Percentiles rank a stretch among this genome's conserved stretches.
Conservation (phyloP, 2,888 invertebrate genomes). For the Alcis repandata region DNA sequence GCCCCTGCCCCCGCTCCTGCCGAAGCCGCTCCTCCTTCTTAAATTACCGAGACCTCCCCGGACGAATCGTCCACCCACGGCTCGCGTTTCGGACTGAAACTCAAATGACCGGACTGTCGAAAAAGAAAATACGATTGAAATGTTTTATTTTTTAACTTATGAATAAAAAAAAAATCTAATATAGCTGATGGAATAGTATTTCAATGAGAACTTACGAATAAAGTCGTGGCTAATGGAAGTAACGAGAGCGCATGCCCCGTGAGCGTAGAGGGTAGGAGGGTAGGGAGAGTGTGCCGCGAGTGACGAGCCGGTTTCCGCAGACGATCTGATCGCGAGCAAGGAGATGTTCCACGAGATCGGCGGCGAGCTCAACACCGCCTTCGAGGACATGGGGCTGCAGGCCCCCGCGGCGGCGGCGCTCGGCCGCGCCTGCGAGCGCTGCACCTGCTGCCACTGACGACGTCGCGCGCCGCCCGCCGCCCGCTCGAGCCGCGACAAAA, state of each 20-base stretch:
- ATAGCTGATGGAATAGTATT: conserved; percentile 84
- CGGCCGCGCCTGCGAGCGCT: conserved; percentile 70
- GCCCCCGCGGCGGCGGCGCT: conserved; percentile 48
- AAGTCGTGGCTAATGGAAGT: conserved; percentile 29
- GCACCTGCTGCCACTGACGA: conserved; percentile 79
- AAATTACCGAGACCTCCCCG: conserved; percentile 9
- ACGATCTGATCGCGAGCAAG: conserved; percentile 94
- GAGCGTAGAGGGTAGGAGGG: conserved; percentile 54
- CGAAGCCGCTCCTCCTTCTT: conserved; percentile 46
- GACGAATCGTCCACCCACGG: not conserved
- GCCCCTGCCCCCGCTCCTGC: conserved; percentile 49
- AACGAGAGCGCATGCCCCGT: conserved; percentile 45
- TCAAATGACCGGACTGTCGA: conserved; percentile 39
- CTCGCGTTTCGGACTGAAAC: conserved; percentile 32
- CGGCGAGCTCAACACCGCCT: conserved; percentile 96
- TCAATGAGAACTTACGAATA: conserved; percentile 48
- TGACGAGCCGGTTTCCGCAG: conserved; percentile 84
- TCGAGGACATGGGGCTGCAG: conserved; percentile 88
- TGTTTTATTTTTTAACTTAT: conserved; percentile 65
- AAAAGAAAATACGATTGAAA: conserved; percentile 38
- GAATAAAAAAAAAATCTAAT: conserved; percentile 70
- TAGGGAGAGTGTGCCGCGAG: conserved; percentile 40
- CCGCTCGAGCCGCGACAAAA: conserved; percentile 46
- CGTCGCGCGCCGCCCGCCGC: conserved; percentile 35
- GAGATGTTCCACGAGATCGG: conserved; percentile 97